Evolutionary conservation across 2,888 invertebrate genomes (phyloP).

Genomic region (Rugalucina vietnamica): DNA sequence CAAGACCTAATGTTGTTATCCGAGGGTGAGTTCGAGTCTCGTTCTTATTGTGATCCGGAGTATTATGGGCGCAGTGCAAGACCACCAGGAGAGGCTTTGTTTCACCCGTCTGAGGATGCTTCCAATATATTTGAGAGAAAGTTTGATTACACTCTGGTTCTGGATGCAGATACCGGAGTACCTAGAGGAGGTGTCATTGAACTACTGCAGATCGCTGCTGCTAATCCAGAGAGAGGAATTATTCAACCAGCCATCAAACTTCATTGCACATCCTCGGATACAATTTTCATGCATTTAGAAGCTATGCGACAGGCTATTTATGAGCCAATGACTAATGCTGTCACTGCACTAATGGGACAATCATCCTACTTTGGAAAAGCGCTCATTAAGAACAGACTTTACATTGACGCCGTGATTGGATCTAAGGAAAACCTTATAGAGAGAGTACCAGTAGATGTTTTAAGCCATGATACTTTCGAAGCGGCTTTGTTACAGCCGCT

Average conservation of each 20-base stretch:
- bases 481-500: constrained; percentile 75
- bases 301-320: constrained; percentile 75
- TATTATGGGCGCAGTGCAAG: constrained; percentile 74
- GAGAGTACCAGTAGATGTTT: constrained; percentile 77
- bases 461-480: constrained; percentile 80
- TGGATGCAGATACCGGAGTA: constrained; percentile 78
- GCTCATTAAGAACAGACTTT: constrained; percentile 75
- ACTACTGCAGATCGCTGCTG: constrained; percentile 75
- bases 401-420: constrained; percentile 78
- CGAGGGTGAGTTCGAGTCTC: constrained; percentile 75
- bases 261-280: constrained; percentile 68
- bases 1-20: constrained; percentile 80
- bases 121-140: constrained; percentile 74
- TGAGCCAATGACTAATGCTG: constrained; percentile 77
- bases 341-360: constrained; percentile 74
- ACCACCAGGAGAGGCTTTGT: constrained; percentile 71
- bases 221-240: constrained; percentile 76
- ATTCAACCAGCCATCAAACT: constrained; percentile 79
- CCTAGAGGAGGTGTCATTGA: constrained; percentile 72
- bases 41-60: constrained; percentile 72
- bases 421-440: constrained; percentile 73
- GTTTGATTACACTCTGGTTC: constrained; percentile 77
- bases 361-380: constrained; percentile 79
- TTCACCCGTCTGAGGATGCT: constrained; percentile 75
- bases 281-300: constrained; percentile 79